These are phyloP conservation scores for Drosophila neonasuta DNA, from an alignment of 2,888 invertebrate genomes.

Conservation along the genomic window DNA sequence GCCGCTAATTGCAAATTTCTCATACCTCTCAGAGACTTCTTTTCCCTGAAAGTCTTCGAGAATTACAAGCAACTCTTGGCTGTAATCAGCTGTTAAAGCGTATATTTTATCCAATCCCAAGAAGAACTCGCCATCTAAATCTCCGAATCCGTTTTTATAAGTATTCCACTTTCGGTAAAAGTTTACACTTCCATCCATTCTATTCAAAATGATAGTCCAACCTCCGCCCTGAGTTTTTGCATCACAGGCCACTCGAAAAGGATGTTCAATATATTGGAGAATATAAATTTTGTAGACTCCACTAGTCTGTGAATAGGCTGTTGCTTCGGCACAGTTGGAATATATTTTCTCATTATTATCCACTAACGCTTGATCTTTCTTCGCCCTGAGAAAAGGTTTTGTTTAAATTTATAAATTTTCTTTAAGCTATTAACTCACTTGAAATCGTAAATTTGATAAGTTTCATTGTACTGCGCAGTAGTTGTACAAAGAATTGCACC, in stretches of 20 bases:
- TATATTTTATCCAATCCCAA: slow-evolving; percentile 16
- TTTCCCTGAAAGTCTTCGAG: slow-evolving; percentile 2
- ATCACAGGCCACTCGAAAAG: background rate
- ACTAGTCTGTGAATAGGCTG: background rate
- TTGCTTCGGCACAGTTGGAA: background rate
- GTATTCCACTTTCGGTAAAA: background rate
- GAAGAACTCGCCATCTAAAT: slow-evolving; percentile 12
- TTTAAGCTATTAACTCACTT: no score
- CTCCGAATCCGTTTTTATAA: slow-evolving; percentile 4
- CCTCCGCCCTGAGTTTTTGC: no score
- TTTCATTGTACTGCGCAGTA: no score
- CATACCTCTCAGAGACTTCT: background rate
- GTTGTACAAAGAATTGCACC: no score
- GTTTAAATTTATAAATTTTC: no score
- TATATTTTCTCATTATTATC: no score
- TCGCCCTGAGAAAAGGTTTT: no score
- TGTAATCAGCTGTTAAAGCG: background rate
- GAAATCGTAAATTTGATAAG: no score
- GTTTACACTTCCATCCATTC: background rate
- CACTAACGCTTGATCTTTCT: no score
- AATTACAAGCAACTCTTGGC: background rate
- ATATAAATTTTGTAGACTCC: background rate
- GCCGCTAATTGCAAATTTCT: slow-evolving; percentile 8
- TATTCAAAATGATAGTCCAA: no score
- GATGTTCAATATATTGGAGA: background rate